Conservation (phyloP, 1,140 invertebrate genomes). For the Alviniconcha marisindica region DNA sequence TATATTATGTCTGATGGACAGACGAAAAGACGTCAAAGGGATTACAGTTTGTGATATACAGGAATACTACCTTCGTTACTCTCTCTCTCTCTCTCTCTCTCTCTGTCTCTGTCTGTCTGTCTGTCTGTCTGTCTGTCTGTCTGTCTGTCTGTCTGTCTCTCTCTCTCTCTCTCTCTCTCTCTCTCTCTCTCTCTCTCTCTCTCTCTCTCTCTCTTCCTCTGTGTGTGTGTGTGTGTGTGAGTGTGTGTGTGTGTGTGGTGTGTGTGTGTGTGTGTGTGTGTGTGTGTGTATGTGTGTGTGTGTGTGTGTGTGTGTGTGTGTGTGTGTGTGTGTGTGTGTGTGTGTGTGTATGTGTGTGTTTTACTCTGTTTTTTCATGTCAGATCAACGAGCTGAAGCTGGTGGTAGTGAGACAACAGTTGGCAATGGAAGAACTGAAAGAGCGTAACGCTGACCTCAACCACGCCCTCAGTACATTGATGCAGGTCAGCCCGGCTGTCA, state of each 20-base stretch:
- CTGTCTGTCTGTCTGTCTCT: background rate
- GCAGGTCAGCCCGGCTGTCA: too few relatives aligned
- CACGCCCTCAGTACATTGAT: slow-evolving; percentile 2
- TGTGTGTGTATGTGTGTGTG: background rate
- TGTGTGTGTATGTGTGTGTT: background rate
- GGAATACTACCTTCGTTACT: too few relatives aligned
- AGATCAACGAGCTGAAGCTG: slow-evolving; percentile 41
- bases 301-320: slow-evolving; percentile 8
- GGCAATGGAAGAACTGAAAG: slow-evolving; percentile 34
- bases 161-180: slow-evolving; percentile 10
- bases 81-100: too few relatives aligned
- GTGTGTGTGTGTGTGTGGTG: background rate
- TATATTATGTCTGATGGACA: too few relatives aligned
- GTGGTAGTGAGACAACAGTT: slow-evolving; percentile 35
- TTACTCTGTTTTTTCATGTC: background rate
- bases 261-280: background rate
- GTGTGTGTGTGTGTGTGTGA: background rate
- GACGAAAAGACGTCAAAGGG: too few relatives aligned
- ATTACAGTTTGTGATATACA: too few relatives aligned
- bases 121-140: too few relatives aligned
- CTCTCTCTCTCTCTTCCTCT: background rate
- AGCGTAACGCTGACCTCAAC: slow-evolving; percentile 29
- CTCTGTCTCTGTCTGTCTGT: too few relatives aligned
- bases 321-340: background rate
- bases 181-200: background rate